Evolutionary conservation across 2,888 invertebrate genomes (phyloP).

Genomic region (Rhogogaster chlorosoma): DNA sequence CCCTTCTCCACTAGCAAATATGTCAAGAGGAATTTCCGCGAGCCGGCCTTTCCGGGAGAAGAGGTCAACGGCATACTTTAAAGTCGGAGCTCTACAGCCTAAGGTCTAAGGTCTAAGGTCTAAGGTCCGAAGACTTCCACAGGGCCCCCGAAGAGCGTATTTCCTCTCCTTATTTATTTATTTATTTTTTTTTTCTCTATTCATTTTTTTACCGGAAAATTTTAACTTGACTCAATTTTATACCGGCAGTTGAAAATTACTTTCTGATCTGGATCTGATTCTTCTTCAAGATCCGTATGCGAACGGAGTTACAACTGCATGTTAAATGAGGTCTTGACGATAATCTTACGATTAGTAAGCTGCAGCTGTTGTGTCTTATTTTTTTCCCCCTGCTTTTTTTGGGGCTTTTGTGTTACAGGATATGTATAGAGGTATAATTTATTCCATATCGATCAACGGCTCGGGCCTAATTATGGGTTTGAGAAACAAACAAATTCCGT

Average conservation of each 20-base stretch:
- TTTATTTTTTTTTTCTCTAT: neutral
- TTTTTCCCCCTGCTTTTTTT: neutral
- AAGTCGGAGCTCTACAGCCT: neutral
- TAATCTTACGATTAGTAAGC: neutral
- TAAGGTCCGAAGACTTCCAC: neutral
- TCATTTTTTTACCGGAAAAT: neutral
- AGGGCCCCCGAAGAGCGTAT: neutral
- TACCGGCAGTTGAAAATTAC: neutral
- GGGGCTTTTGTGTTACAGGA: neutral
- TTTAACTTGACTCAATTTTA: neutral
- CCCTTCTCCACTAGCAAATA: conserved; percentile 7
- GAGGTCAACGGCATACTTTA: conserved; percentile 30
- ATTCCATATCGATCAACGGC: conserved; percentile 6
- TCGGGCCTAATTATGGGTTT: conserved; percentile 16
- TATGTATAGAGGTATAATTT: conserved; percentile 15
- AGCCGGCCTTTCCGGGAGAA: neutral
- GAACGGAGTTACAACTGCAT: neutral
- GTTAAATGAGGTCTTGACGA: neutral
- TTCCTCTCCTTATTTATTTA: no score
- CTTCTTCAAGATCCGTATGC: neutral
- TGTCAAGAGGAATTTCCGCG: conserved; percentile 20
- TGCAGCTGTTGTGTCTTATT: neutral
- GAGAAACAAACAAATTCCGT: conserved; percentile 17
- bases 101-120: neutral
- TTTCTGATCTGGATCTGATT: neutral